These are phyloP conservation scores for Scophthalmus maximus DNA, from an alignment of 2,113 vertebrate genomes.

Conservation along the genomic window DNA sequence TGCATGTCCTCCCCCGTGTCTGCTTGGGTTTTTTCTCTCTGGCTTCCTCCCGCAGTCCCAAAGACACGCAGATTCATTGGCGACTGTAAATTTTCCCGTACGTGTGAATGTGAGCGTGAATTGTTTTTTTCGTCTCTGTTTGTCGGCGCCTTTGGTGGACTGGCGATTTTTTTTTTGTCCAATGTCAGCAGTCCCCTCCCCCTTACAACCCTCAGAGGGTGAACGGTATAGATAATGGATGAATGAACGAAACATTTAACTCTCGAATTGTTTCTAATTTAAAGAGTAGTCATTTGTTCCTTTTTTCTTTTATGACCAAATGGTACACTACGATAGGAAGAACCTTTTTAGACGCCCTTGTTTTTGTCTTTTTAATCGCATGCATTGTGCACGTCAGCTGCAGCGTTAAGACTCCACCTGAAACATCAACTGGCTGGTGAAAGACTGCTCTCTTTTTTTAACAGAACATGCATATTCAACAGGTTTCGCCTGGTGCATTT, in stretches of 20 bases:
- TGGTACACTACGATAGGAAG: conserved; percentile 60
- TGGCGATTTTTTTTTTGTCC: no score
- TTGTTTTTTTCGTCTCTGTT: not conserved
- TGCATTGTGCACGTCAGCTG: conserved; percentile 27
- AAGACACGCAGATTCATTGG: not conserved
- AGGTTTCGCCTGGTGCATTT: conserved; percentile 29
- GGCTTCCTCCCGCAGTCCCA: not conserved
- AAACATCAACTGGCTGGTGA: conserved; percentile 24
- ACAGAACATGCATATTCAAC: conserved; percentile 13
- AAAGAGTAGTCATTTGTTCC: conserved; percentile 21
- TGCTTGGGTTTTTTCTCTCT: not conserved
- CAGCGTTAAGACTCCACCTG: conserved; percentile 1
- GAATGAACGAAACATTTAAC: not conserved
- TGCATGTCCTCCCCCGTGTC: not conserved
- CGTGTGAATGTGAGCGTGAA: not conserved
- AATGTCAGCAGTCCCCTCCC: no score
- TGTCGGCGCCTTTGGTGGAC: no score
- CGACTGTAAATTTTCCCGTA: not conserved
- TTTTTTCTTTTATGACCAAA: conserved; percentile 39
- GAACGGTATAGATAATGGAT: not conserved
- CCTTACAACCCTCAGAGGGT: not conserved
- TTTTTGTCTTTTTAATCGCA: conserved; percentile 31
- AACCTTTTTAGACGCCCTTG: conserved; percentile 5
- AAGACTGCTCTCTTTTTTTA: conserved; percentile 33
- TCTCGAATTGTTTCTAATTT: conserved; percentile 32